Base-by-base conservation (phyloP, 2,888 invertebrate species). In the Oligia latruncula region DNA sequence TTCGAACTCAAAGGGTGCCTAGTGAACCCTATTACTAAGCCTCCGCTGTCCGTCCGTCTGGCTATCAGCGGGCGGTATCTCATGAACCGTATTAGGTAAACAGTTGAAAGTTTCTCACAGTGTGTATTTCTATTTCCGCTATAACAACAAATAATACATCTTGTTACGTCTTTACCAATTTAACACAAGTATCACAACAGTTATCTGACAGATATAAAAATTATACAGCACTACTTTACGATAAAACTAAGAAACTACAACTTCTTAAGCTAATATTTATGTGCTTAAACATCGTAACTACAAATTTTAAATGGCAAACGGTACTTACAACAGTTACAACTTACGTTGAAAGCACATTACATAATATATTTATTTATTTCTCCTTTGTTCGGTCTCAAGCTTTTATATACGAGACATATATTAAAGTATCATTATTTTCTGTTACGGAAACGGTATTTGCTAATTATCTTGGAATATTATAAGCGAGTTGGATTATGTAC, bases 361-460 rank as follows among this genome's bases (percentile, higher is more conserved):
- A 71, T 17, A 79, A 70, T 71, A 35, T 70, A 68, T 52, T 29
- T n/a, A 67, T 55, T 35, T 80, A 66, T 67, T 73, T 55, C 60
- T 17, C 29, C 40, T 68, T 68, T 68, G 68, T 74, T 46, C 35
- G 13, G 15, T 71, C 29, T 29, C 1, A 66, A 60, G 80, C 60
- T 70, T 64, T 60, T n/a, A 55, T 79, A 78, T 20, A 72, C 3
- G 11, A 40, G 13, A 13, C 17, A 15, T 55, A 6, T 66, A n/a
- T 46, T 71, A 80, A 55, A 64, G 62, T 81, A 64, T 68, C 46
- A 17, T 74, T 40, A 80, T 81, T 74, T 40, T 83, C 62, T 62
- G 4, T 62, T 40, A 67, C 60, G 68, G 76, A 68, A 82, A 64
- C 46, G 8, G 20, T 35, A 35, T 35, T 4, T 35, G 55, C 9